Evolutionary conservation across 2,888 invertebrate species (phyloP), one percentile per base, ranked within the genome.

Genomic region (Helobdella robusta): DNA sequence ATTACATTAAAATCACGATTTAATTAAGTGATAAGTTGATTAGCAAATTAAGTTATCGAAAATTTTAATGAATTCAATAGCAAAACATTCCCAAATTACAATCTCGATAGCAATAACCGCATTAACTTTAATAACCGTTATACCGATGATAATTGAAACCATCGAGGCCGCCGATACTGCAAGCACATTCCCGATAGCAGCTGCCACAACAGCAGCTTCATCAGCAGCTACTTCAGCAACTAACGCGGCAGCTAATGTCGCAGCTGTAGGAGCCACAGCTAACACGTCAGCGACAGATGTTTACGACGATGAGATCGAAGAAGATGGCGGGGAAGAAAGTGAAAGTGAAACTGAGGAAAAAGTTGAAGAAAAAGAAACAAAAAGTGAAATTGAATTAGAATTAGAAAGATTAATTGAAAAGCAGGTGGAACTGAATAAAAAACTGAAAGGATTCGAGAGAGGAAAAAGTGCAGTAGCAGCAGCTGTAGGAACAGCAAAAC

Each of bases 251-350:
- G 30, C 28, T 25, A 25, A 25, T 54, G 18, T 54, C 8, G 28
- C 30, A 54, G 25, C 30, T 54, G 28, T 28, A 54, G 54, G n/a
- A 54, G 30, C n/a, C n/a, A n/a, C n/a, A n/a, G n/a, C n/a, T n/a
- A n/a, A n/a, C n/a, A n/a, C n/a, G n/a, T n/a, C n/a, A n/a, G 54
- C 28, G 54, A 54, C 11, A 54, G 54, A 32, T 50, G 18, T 8
- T 50, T 4, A 18, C 25, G 50, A 18, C 25, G 50, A 18, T 50
- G 50, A 50, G n/a, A 25, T 5, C 5, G 18, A 50, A 18, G 18
- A 50, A 50, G 50, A 23, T 23, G 50, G n/a, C n/a, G 50, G n/a
- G 25, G 50, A 23, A 50, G 50, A 23, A 50, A 25, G n/a, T 23
- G 50, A 23, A 50, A 25, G n/a, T 23, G 50, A 23, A 50, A 25